Evolutionary conservation across 2,888 invertebrate species (phyloP), one percentile per base, ranked within the genome.

Genomic region (Timema podura): DNA sequence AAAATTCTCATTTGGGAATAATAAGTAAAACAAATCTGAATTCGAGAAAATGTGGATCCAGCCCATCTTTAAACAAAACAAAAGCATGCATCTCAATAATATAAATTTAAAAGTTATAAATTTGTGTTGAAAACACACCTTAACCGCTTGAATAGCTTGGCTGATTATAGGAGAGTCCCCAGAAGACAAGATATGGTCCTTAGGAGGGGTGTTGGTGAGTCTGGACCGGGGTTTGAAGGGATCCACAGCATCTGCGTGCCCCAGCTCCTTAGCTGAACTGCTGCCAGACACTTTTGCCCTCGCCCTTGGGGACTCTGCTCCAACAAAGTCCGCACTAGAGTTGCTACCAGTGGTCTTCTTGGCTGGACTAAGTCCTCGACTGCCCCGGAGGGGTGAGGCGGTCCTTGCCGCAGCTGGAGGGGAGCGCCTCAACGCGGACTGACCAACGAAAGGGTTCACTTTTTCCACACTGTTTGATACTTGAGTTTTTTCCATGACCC

Each of bases 381-480:
- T 61, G 61, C 61, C 61, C 6, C 45, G 61, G 8, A 61, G 11
- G 10, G 64, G 49, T 16, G 65, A 47, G 46, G 69, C 65, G 65
- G 69, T 65, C 16, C 13, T 47, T 45, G n/a, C 65, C 16, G 48
- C 46, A 9, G 57, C 54, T 11, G 57, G 48, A 46, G 69, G 69
- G 6, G 69, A 57, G n/a, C 65, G 54, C 7, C 47, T 46, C 9
- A 69, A 11, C 13, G 54, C 46, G 5, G 65, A 46, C 48, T 65
- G 57, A 9, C 13, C 47, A 8, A 48, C 30, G n/a, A 68, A 68
- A 15, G 68, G 54, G 65, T 48, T 66, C 11, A 57, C 65, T 44
- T 64, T 15, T 61, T 61, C 61, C 61, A 16, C 61, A 61, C 61
- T 10, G 30, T 30, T 61, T 6, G 61, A 61, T 10, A n/a, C n/a